Conservation (phyloP, 1,140 invertebrate genomes). For the Tribolium madens region DNA sequence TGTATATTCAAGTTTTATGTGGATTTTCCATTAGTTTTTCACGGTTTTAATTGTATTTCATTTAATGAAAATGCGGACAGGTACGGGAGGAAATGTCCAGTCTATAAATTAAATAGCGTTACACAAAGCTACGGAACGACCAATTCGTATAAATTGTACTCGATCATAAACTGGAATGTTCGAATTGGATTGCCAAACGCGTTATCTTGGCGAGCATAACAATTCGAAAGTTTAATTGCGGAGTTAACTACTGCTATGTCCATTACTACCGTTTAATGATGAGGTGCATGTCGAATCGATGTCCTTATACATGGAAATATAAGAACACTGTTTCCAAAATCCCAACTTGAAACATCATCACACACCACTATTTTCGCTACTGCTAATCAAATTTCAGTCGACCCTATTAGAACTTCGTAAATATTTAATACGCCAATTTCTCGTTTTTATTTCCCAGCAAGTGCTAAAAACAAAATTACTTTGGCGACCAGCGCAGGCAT, state of each 20-base stretch:
- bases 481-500: background rate
- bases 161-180: conserved; percentile 60
- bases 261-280: conserved; percentile 58
- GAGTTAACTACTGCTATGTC: conserved; percentile 59
- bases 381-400: background rate
- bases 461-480: background rate
- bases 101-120: conserved; percentile 53
- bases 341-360: background rate
- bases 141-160: conserved; percentile 57
- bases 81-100: conserved; percentile 42
- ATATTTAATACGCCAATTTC: background rate
- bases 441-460: background rate
- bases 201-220: conserved; percentile 59
- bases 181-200: conserved; percentile 55
- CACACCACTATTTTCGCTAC: background rate
- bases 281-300: conserved; percentile 50
- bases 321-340: background rate
- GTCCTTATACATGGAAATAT: background rate
- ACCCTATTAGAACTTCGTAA: background rate
- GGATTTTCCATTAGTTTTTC: conserved; percentile 33
- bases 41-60: conserved; percentile 31
- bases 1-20: conserved; percentile 7
- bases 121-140: conserved; percentile 30
- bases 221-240: conserved; percentile 61
- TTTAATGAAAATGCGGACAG: conserved; percentile 41